These are phyloP conservation scores for Antheraea pernyi DNA, from an alignment of 1,140 invertebrate genomes.

Conservation along the genomic window DNA sequence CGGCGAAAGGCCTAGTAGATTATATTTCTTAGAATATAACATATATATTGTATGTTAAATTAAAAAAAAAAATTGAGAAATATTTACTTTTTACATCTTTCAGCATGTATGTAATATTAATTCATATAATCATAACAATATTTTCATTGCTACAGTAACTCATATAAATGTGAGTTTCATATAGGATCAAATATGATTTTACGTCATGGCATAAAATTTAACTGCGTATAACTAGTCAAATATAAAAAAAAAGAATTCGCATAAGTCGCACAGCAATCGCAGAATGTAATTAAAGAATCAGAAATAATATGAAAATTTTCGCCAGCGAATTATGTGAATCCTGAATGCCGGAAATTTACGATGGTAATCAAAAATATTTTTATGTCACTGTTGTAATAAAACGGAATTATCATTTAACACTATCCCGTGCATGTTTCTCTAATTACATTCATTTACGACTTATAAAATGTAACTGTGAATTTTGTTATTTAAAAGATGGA, in stretches of 20 bases:
- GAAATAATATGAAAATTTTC: conserved; percentile 31
- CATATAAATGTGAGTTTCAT: background rate
- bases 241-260: conserved; percentile 45
- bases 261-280: conserved; percentile 55
- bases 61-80: background rate
- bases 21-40: too few species aligned
- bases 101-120: background rate
- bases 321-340: conserved; percentile 70
- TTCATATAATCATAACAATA: background rate
- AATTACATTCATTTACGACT: conserved; percentile 49
- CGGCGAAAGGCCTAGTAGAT: too few species aligned
- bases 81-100: background rate
- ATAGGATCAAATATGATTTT: background rate
- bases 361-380: conserved; percentile 42
- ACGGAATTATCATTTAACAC: conserved; percentile 44
- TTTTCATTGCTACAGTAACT: background rate
- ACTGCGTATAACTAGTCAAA: background rate
- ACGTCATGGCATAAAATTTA: background rate
- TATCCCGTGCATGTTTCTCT: conserved; percentile 38
- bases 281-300: conserved; percentile 21
- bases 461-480: conserved; percentile 24
- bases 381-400: conserved; percentile 48
- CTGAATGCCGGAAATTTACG: conserved; percentile 63
- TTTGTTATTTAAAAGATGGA: conserved; percentile 14
- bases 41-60: background rate